Evolutionary conservation across 1,140 invertebrate genomes (phyloP), one percentile per base, ranked within the genome.

Genomic region (Calephelis nemesis): DNA sequence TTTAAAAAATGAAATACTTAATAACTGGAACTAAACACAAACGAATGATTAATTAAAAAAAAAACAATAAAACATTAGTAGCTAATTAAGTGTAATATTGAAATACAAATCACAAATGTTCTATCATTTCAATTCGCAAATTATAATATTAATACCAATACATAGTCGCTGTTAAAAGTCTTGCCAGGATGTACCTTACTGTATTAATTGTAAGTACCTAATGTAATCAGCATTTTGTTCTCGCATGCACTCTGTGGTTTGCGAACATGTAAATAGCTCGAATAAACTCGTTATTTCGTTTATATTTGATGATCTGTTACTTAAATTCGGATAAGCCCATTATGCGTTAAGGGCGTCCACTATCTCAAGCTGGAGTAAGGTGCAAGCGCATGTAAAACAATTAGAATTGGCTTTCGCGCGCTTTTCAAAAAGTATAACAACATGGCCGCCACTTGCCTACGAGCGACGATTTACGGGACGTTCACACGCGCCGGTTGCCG

Each of bases 201-300:
- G 71, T 74, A 74, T 72, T 75, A 78, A 73, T 65, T 64, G 67
- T 79, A 70, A 72, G 77, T 79, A 79, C 2, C 2, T 30, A 74
- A 77, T 74, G 60, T 77, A 73, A 70, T 76, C 75, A 74, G 66
- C 64, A 70, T 67, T 72, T 74, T 76, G 52, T 75, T 76, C 73
- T 78, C 77, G 72, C 82, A 83, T 81, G 82, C 82, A 79, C 79
- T 85, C 85, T 90, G 88, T 91, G 87, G 89, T 91, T 90, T 86
- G 82, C 83, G 83, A 86, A 77, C 82, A 82, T 91, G 88, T 91
- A 91, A 84, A 89, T 91, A 91, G 78, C 85, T 86, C 85, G 82
- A 88, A 86, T 88, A 84, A 80, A 83, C 85, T 88, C 88, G 88
- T 91, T 91, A 90, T 88, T 88, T 91, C 86, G 84, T 91, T 86